A percentile compares a stretch with the other conserved stretches of the same genome.
Evolutionary conservation across 2,113 vertebrate species (phyloP).

Genomic region (Cephalopholis sonnerati): DNA sequence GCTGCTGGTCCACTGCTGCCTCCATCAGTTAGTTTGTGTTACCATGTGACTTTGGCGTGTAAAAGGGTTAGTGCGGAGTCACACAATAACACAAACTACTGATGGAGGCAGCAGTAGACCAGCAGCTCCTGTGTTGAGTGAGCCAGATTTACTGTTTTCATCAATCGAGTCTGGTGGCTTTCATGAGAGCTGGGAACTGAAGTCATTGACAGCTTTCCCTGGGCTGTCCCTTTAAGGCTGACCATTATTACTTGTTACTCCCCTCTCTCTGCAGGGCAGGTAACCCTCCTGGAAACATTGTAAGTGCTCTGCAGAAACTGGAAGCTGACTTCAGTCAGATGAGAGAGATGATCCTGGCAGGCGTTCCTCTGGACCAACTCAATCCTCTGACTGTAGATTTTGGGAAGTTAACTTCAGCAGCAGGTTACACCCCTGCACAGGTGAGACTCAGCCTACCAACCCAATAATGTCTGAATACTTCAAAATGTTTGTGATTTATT

Average conservation of each 20-base stretch:
- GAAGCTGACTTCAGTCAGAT: conserved; percentile 71
- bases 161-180: too few relatives aligned
- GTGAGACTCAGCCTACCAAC: conserved; percentile 18
- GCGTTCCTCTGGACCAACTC: conserved; percentile 73
- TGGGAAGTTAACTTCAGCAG: conserved; percentile 8
- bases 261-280: conserved; percentile 47
- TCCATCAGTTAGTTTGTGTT: too few relatives aligned
- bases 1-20: too few relatives aligned
- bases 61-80: too few relatives aligned
- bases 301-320: conserved; percentile 64
- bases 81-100: too few relatives aligned
- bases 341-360: conserved; percentile 71
- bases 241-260: background rate
- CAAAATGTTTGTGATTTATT: background rate
- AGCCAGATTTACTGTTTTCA: too few relatives aligned
- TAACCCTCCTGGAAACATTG: conserved; percentile 36
- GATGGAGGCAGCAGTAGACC: too few relatives aligned
- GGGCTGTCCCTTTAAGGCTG: too few relatives aligned
- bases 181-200: too few relatives aligned
- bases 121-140: too few relatives aligned
- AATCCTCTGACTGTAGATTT: conserved; percentile 73
- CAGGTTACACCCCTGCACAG: conserved; percentile 61
- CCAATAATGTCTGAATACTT: background rate
- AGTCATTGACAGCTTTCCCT: too few relatives aligned
- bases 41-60: too few relatives aligned